phyloP scores from a whole-genome alignment of 2,888 invertebrate species.

The Crepidodera aurea region DNA sequence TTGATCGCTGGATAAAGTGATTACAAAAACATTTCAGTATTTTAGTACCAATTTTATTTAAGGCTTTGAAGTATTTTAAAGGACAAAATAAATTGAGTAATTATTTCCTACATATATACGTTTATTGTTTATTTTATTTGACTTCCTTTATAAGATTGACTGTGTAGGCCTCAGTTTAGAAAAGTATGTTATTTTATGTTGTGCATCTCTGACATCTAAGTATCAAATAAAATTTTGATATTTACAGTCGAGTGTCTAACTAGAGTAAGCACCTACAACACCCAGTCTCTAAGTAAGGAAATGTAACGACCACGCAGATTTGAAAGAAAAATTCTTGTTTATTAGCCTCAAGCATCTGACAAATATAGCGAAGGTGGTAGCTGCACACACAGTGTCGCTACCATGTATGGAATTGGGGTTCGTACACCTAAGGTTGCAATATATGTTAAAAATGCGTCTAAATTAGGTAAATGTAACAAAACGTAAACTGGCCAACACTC shows the following conservation, averaged over 20 bases:
- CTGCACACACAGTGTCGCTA: too few species aligned
- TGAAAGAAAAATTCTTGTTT: constrained; percentile 22
- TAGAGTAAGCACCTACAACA: constrained; percentile 18
- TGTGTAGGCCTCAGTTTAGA: not conserved
- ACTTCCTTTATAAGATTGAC: too few species aligned
- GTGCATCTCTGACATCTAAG: not conserved
- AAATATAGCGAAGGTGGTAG: constrained; percentile 19
- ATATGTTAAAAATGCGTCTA: too few species aligned
- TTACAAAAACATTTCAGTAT: too few species aligned
- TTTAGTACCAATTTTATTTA: too few species aligned
- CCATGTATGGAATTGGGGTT: not conserved
- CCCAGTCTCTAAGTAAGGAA: constrained; percentile 26
- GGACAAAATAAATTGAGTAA: too few species aligned
- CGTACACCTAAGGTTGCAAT: not conserved
- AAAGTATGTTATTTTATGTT: not conserved
- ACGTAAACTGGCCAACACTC: too few species aligned
- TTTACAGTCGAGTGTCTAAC: constrained; percentile 11
- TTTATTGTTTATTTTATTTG: too few species aligned
- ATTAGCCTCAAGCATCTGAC: constrained; percentile 18
- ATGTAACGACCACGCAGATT: constrained; percentile 29
- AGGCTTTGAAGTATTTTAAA: too few species aligned
- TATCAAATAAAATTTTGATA: constrained; percentile 22
- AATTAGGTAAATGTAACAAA: too few species aligned
- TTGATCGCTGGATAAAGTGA: too few species aligned
- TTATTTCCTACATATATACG: too few species aligned